A percentile compares a stretch with the other conserved stretches of the same genome.
Conservation (phyloP, 2,888 invertebrate species). For the Disparrhopalites patrizii region DNA sequence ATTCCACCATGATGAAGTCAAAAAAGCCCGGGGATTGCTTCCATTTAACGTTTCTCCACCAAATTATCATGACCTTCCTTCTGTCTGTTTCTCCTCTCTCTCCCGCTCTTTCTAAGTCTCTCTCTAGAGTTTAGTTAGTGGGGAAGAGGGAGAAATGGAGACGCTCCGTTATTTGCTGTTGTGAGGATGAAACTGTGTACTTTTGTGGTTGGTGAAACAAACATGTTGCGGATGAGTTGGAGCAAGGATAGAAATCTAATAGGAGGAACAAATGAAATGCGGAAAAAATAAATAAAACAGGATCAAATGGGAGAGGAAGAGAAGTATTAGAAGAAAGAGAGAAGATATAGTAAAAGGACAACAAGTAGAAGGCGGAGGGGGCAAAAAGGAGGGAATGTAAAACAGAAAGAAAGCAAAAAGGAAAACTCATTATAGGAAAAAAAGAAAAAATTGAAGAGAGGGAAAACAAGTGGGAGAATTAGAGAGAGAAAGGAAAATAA, state of each 20-base stretch:
- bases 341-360: no score
- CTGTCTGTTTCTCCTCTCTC: not conserved
- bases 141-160: no score
- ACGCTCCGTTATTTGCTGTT: no score
- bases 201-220: not conserved
- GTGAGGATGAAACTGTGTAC: not conserved
- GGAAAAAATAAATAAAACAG: not conserved
- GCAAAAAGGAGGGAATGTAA: no score
- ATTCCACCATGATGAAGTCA: not conserved
- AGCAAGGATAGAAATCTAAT: no score
- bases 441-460: not conserved
- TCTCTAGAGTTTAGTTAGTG: no score
- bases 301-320: not conserved
- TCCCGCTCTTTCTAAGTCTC: no score
- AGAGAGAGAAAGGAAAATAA: not conserved
- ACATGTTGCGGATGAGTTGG: no score
- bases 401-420: no score
- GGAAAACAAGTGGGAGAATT: not conserved
- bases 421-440: no score
- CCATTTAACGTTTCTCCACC: not conserved
- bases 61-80: constrained; percentile 2
- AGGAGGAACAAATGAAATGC: no score
- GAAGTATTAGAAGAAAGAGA: not conserved
- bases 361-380: no score
- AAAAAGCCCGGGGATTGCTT: not conserved